Base-by-base conservation (phyloP, 2,888 invertebrate species). In the Agrochola lota region DNA sequence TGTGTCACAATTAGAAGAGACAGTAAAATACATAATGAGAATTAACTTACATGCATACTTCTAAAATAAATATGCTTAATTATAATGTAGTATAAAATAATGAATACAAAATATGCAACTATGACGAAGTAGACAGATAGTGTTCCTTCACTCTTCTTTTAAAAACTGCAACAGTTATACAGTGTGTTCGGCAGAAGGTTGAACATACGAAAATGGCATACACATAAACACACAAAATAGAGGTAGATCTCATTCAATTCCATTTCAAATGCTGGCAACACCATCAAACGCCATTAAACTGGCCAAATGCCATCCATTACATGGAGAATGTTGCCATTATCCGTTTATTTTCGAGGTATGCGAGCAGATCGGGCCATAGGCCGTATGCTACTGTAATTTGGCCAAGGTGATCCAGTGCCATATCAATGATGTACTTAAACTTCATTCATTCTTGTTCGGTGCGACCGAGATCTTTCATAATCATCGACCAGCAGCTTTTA, bases 351-450 rank as follows among this genome's bases (percentile, higher is more conserved):
- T 81, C 67, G 71, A 67, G 78, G 69, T 80, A 73, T 52, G 52
- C 23, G 20, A 52, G 23, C 52, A 23, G 20, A 8, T 20, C 52
- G 8, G 23, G 17, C 60, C 69, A 17, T 2, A n/a, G 20, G 11
- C 81, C 60, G 71, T 76, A 78, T 49, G 75, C 59, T 52, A 69
- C 26, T 17, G 85, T 76, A 87, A 90, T 90, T 87, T 93, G 94
- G 93, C 93, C 94, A 94, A 94, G 94, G 94, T 85, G 88, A 93
- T 77, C 93, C 84, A 82, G 82, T 80, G 73, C 86, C 77, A 73
- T 85, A 81, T 77, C 74, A 64, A 83, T 88, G 90, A 80, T 85
- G 87, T 78, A 52, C 78, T 80, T 80, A 30, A 35, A 59, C 26
- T 82, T 78, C 89, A 90, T 90, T 90, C 86, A 87, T 87, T 77